Evolutionary conservation across 2,888 invertebrate species (phyloP).

Genomic region (Chloroclystis v-ata): DNA sequence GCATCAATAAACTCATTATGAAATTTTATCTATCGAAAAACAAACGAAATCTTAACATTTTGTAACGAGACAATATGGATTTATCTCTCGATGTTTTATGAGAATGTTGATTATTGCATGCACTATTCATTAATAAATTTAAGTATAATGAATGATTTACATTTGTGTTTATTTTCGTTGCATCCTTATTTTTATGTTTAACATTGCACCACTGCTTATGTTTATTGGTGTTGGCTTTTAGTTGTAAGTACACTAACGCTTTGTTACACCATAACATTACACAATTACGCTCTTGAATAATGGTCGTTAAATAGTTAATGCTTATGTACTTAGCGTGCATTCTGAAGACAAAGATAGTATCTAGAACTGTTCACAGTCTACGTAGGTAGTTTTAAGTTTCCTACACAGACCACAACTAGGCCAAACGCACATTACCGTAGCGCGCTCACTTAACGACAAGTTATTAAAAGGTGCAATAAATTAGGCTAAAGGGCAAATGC

Average conservation of each 20-base stretch:
- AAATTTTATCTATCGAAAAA: slow-evolving; percentile 59
- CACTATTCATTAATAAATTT: slow-evolving; percentile 74
- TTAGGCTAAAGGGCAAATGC: slow-evolving; percentile 8
- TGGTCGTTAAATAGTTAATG: slow-evolving; percentile 18
- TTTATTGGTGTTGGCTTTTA: slow-evolving; percentile 12
- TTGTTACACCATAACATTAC: slow-evolving; percentile 16
- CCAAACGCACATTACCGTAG: slow-evolving; percentile 4
- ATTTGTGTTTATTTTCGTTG: slow-evolving; percentile 60
- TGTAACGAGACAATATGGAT: slow-evolving; percentile 65
- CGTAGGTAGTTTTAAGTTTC: slow-evolving; percentile 5
- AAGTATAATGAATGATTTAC: slow-evolving; percentile 74
- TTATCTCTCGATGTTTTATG: slow-evolving; percentile 69
- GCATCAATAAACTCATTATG: slow-evolving; percentile 59
- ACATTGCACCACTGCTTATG: slow-evolving; percentile 16
- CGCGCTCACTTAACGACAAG: background rate
- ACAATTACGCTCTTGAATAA: slow-evolving; percentile 15
- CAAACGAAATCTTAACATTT: slow-evolving; percentile 59
- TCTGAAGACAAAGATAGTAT: slow-evolving; percentile 12
- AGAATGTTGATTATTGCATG: slow-evolving; percentile 70
- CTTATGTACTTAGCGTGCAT: slow-evolving; percentile 12
- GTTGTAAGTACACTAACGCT: slow-evolving; percentile 21
- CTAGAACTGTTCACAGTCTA: background rate
- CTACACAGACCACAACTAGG: slow-evolving; percentile 10
- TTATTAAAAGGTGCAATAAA: slow-evolving; percentile 11
- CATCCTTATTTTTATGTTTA: slow-evolving; percentile 29